A percentile compares a stretch with the other conserved stretches of the same genome.
These are phyloP conservation scores for Coecobrya sp. DNA, from an alignment of 2,888 invertebrate species.

Conservation along the genomic window DNA sequence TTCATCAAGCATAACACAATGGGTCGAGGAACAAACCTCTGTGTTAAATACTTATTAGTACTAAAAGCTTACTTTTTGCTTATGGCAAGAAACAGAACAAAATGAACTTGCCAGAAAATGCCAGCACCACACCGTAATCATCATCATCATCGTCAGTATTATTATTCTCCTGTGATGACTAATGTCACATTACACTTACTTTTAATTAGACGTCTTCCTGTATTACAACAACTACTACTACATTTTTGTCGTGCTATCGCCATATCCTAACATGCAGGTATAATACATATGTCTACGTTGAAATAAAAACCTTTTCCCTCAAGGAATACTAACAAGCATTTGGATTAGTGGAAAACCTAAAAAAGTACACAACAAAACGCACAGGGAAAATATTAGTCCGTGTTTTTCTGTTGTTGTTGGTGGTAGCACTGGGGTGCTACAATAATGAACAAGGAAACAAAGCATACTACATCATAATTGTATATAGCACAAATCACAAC, in stretches of 20 bases:
- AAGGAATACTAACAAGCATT: conserved; percentile 33
- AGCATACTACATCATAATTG: background rate
- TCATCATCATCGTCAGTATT: background rate
- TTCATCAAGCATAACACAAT: background rate
- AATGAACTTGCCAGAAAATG: conserved; percentile 13
- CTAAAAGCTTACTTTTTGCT: background rate
- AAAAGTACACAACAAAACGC: background rate
- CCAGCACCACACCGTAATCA: background rate
- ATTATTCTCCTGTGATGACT: conserved; percentile 39
- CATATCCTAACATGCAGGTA: background rate
- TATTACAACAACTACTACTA: background rate
- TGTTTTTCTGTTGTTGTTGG: background rate
- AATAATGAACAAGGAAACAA: background rate
- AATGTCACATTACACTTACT: conserved; percentile 63
- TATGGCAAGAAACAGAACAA: background rate
- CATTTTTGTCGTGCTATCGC: background rate
- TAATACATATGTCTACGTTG: background rate
- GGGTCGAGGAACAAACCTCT: background rate
- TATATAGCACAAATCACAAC: background rate
- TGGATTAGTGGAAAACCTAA: background rate
- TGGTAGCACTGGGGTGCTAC: background rate
- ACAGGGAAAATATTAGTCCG: background rate
- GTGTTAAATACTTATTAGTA: background rate
- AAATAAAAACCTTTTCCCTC: background rate
- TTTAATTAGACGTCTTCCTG: conserved; percentile 52